These are phyloP conservation scores for Siderastrea radians DNA, from an alignment of 92 coral and sea anemone genomes.

Conservation along the genomic window DNA sequence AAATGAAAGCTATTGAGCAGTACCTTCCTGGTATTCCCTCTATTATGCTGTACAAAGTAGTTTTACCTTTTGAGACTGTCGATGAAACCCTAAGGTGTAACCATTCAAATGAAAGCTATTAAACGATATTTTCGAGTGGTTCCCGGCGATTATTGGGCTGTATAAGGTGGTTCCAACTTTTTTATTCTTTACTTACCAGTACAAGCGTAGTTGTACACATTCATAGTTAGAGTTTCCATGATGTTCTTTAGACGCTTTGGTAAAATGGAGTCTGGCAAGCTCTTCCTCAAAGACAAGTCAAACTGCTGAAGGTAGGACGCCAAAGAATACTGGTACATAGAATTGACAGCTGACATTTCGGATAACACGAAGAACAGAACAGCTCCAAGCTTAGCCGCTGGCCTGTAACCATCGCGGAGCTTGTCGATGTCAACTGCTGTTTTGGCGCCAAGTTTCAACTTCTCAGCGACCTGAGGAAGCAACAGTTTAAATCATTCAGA, in stretches of 20 bases:
- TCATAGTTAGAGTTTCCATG: constrained; percentile 95
- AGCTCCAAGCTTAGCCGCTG: constrained; percentile 99
- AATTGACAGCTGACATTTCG: constrained; percentile 98
- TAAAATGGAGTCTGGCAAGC: constrained; percentile 94
- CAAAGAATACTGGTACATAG: constrained; percentile 98
- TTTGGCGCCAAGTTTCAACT: constrained; percentile 98
- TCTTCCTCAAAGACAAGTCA: constrained; percentile 94
- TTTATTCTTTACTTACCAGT: constrained; percentile 74
- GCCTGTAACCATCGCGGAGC: constrained; percentile 99
- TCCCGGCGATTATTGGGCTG: too few relatives aligned
- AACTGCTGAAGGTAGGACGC: constrained; percentile 96
- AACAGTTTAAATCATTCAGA: not conserved
- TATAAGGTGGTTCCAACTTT: not conserved
- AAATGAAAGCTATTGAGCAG: too few relatives aligned
- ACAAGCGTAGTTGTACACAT: constrained; percentile 99
- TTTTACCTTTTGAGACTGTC: too few relatives aligned
- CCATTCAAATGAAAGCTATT: too few relatives aligned
- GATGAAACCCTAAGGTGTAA: too few relatives aligned
- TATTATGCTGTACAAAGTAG: too few relatives aligned
- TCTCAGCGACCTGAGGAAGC: constrained; percentile 86
- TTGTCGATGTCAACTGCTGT: constrained; percentile 99
- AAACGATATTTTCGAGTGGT: too few relatives aligned
- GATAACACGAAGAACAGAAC: constrained; percentile 98
- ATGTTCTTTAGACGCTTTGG: constrained; percentile 97
- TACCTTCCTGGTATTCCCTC: too few relatives aligned